These are phyloP conservation scores for Syngnathus acus DNA, from an alignment of 2,797 vertebrate species.

Conservation along the genomic window DNA sequence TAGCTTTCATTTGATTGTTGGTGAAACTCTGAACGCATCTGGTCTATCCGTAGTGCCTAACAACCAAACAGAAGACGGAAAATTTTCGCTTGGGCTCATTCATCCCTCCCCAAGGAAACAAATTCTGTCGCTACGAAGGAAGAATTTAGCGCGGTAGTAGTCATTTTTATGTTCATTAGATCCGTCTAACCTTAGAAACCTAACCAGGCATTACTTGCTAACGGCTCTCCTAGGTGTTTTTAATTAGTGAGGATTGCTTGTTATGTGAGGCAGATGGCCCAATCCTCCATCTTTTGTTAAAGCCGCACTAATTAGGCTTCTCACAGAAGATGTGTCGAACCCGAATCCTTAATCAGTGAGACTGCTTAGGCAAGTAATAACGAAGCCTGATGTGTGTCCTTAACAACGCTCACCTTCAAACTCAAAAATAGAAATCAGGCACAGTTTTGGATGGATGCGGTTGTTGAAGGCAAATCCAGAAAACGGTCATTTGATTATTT, in stretches of 20 bases:
- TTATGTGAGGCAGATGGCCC: conserved; percentile 83
- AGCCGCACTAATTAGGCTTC: conserved; percentile 93
- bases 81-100: conserved; percentile 8
- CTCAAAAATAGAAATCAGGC: conserved; percentile 47
- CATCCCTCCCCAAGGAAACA: conserved; percentile 22
- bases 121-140: conserved; percentile 18
- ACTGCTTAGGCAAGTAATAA: conserved; percentile 73
- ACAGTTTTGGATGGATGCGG: conserved; percentile 8
- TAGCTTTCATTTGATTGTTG: neutral
- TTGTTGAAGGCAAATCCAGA: neutral
- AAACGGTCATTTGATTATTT: neutral
- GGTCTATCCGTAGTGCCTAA: neutral
- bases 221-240: conserved; percentile 78
- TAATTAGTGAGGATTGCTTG: conserved; percentile 84
- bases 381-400: conserved; percentile 65
- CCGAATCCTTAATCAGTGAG: conserved; percentile 79
- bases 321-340: conserved; percentile 73
- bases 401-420: conserved; percentile 73
- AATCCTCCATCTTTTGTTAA: conserved; percentile 80
- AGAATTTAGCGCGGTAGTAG: conserved; percentile 31
- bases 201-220: conserved; percentile 71
- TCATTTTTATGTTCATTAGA: conserved; percentile 58
- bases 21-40: neutral
- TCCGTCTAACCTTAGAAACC: conserved; percentile 58
- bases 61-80: conserved; percentile 10